Conservation (phyloP, 2,797 vertebrate species). For the Aeoliscus strigatus region DNA sequence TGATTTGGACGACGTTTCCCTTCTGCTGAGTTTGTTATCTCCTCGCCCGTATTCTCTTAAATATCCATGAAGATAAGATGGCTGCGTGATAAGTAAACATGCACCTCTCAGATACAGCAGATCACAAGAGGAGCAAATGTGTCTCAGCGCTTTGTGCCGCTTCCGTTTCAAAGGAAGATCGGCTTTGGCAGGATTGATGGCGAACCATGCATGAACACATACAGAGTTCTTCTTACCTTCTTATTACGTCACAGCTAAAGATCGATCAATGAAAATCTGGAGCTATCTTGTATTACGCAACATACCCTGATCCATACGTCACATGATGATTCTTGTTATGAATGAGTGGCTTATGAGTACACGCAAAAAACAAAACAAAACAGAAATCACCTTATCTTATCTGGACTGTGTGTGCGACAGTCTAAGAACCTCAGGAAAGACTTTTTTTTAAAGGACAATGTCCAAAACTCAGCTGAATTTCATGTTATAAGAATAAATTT, state of each 20-base stretch:
- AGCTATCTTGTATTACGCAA: conserved; percentile 22
- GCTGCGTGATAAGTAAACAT: conserved; percentile 52
- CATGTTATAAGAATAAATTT: too few relatives aligned
- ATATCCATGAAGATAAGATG: conserved; percentile 75
- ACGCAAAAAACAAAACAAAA: conserved; percentile 61
- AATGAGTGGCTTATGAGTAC: conserved; percentile 31
- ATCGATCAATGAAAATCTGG: conserved; percentile 18
- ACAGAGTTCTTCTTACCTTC: conserved; percentile 12
- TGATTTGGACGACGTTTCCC: conserved; percentile 53
- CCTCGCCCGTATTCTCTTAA: conserved; percentile 71
- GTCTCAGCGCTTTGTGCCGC: conserved; percentile 30
- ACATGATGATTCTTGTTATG: conserved; percentile 42
- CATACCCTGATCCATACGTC: conserved; percentile 35
- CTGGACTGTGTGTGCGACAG: conserved; percentile 3
- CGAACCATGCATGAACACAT: conserved; percentile 19
- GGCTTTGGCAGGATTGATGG: conserved; percentile 16
- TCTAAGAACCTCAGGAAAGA: neutral
- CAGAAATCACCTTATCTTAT: too few relatives aligned
- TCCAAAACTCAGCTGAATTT: too few relatives aligned
- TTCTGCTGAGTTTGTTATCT: conserved; percentile 55
- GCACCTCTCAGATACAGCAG: conserved; percentile 46
- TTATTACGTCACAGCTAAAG: conserved; percentile 32
- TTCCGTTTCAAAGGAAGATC: conserved; percentile 52
- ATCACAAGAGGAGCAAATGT: conserved; percentile 52
- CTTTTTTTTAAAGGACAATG: too few relatives aligned